These are phyloP conservation scores for Eleginops maclovinus DNA, from an alignment of 2,113 vertebrate genomes.

Conservation along the genomic window DNA sequence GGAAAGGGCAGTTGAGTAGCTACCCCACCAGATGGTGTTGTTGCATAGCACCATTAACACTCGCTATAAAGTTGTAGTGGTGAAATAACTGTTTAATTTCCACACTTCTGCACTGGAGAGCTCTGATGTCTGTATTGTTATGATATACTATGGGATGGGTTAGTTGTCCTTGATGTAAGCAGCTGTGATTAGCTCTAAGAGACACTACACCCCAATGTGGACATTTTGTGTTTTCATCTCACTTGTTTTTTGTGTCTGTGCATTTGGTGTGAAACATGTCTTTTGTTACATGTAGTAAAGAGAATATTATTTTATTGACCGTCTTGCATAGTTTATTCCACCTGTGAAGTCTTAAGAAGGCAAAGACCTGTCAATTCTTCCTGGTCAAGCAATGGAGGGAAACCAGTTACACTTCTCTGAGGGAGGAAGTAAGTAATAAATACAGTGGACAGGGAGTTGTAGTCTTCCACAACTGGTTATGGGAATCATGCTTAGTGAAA, in stretches of 20 bases:
- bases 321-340: slow-evolving; percentile 68
- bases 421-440: slow-evolving; percentile 24
- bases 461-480: slow-evolving; percentile 78
- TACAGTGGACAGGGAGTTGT: slow-evolving; percentile 60
- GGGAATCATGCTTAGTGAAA: slow-evolving; percentile 70
- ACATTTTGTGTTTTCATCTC: slow-evolving; percentile 74
- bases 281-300: slow-evolving; percentile 77
- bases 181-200: slow-evolving; percentile 65
- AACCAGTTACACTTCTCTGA: slow-evolving; percentile 33
- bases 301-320: slow-evolving; percentile 74
- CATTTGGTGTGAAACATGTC: slow-evolving; percentile 72
- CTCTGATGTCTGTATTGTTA: slow-evolving; percentile 57
- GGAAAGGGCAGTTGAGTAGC: slow-evolving; percentile 49
- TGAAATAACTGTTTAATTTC: slow-evolving; percentile 30
- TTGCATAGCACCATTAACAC: slow-evolving; percentile 43
- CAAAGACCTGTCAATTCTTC: slow-evolving; percentile 53
- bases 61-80: slow-evolving; percentile 24
- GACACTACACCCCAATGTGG: slow-evolving; percentile 67
- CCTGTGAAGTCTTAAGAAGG: slow-evolving; percentile 67
- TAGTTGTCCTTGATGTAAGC: slow-evolving; percentile 65
- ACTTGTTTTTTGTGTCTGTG: slow-evolving; percentile 77
- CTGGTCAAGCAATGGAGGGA: slow-evolving; percentile 47
- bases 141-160: slow-evolving; percentile 53
- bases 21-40: slow-evolving; percentile 68
- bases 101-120: slow-evolving; percentile 53